Evolutionary conservation across 1,140 invertebrate genomes (phyloP).

Genomic region (Sitodiplosis mosellana): DNA sequence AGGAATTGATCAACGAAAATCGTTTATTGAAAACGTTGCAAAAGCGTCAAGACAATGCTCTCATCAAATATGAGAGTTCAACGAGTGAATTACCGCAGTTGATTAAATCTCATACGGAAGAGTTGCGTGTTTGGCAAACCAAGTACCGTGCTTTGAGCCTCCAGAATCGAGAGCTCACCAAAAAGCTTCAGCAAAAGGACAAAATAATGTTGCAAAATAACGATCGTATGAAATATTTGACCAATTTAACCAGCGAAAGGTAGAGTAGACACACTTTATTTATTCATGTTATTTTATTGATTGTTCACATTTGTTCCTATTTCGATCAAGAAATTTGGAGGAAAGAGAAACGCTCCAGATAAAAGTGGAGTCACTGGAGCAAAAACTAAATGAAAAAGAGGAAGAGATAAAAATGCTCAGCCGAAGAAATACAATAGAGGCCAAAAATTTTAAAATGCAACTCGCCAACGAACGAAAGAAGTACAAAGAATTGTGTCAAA

Average conservation of each 20-base stretch:
- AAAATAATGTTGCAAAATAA: conserved; percentile 37
- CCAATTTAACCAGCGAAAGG: conserved; percentile 48
- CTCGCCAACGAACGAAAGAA: conserved; percentile 45
- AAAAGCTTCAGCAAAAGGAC: conserved; percentile 45
- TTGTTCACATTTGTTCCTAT: background rate
- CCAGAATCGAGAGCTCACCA: conserved; percentile 36
- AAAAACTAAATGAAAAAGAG: conserved; percentile 43
- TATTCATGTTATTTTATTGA: background rate
- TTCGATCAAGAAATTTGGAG: conserved; percentile 33
- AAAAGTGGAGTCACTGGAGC: conserved; percentile 38
- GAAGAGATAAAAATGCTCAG: conserved; percentile 46
- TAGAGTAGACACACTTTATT: no score
- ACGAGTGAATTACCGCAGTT: conserved; percentile 53
- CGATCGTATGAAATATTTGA: conserved; percentile 47
- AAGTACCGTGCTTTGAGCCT: conserved; percentile 45
- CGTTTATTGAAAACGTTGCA: conserved; percentile 48
- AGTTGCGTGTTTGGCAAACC: conserved; percentile 47
- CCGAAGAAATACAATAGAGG: conserved; percentile 44
- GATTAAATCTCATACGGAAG: conserved; percentile 52
- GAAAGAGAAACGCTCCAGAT: conserved; percentile 50
- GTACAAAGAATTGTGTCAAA: conserved; percentile 45
- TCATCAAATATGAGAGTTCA: conserved; percentile 50
- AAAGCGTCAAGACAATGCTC: conserved; percentile 52
- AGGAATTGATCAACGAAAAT: conserved; percentile 59
- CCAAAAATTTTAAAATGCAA: conserved; percentile 51